Base-by-base conservation (phyloP, 2,888 invertebrate genomes). In the Eupelmus urozonus region DNA sequence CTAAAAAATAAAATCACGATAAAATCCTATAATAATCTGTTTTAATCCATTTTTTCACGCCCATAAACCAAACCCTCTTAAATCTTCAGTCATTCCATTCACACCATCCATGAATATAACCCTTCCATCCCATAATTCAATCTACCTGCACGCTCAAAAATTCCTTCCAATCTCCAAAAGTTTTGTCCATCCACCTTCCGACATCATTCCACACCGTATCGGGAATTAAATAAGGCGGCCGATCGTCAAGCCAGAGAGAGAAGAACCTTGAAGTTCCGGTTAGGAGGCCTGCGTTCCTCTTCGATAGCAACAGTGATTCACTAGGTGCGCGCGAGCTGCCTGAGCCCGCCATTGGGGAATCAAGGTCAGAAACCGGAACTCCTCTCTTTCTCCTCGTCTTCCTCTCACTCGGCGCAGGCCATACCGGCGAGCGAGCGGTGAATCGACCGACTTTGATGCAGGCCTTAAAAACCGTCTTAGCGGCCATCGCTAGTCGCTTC, bases 281-380 rank as follows among this genome's bases (percentile, higher is more conserved):
- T 76, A 59, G 63, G 40, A 34, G 2, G 51, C 34, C 4, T 4
- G 53, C 40, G 29, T 55, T 79, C 29, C 76, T 79, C 78, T 53
- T 69, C 77, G 73, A 79, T 79, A 70, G 80, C 78, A 80, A 70
- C 69, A 80, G 72, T 80, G 73, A 81, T 78, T 80, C 78, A 79
- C 45, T 29, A 63, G 27, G 75, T n/a, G 13, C 59, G 20, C 67
- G 16, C 40, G 62, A 20, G 34, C 29, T 53, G 55, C 49, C 27
- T 40, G 55, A 7, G n/a, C 34, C 27, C 45, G 25, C 49, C 45
- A 60, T 59, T 42, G 53, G 70, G 40, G 79, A 83, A 83, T 81
- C 82, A 83, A 82, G 81, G 82, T 81, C 80, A 80, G 67, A 76
- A 83, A 81, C 83, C 82, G 81, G 80, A 81, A 82, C 81, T 82